Base-by-base conservation (phyloP, 2,113 vertebrate species). In the Saccopteryx bilineata region DNA sequence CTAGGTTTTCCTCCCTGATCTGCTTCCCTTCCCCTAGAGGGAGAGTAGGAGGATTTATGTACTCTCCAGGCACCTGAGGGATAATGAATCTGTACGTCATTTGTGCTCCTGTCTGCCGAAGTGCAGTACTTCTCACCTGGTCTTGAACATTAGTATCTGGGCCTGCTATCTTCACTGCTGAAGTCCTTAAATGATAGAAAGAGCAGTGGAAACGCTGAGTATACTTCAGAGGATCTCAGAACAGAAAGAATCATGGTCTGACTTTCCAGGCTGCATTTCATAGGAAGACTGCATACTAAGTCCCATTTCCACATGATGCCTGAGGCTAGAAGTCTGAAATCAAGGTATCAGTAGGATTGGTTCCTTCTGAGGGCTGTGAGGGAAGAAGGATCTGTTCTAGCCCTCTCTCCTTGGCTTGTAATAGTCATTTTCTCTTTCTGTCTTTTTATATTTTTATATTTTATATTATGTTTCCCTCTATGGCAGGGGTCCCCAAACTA, bases 271-370 rank as follows among this genome's bases (percentile, higher is more conserved):
- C 11, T 66, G 9, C 63, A 5, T 78, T 85, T 66, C 10, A 19
- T 82, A 39, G 61, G 39, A 96, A 91, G 17, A 54, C 5, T 76
- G 28, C 9, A 89, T 60, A 83, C 60, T 33, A 91, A 82, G 80
- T 46, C 50, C 5, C 24, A 63, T 56, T 91, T 92, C 28, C 48
- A 63, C 23, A 54, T 9, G 26, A 50, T 3, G 8, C 61, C 28
- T 33, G 50, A 82, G n/a, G 48, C 39, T 80, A 7, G 31, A 83
- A 75, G 24, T 76, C 79, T 61, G 26, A 96, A 58, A 69, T 71
- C 56, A 48, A 54, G 10, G 1, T 78, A 8, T 66, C 18, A 11
- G 48, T 26, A 71, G 6, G 65, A 19, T 17, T 50, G 21, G 15
- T 56, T 93, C 60, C 13, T 80, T 24, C 13, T 61, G 72, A 90